Base-by-base conservation (phyloP, 2,797 vertebrate genomes). In the Masticophis lateralis region DNA sequence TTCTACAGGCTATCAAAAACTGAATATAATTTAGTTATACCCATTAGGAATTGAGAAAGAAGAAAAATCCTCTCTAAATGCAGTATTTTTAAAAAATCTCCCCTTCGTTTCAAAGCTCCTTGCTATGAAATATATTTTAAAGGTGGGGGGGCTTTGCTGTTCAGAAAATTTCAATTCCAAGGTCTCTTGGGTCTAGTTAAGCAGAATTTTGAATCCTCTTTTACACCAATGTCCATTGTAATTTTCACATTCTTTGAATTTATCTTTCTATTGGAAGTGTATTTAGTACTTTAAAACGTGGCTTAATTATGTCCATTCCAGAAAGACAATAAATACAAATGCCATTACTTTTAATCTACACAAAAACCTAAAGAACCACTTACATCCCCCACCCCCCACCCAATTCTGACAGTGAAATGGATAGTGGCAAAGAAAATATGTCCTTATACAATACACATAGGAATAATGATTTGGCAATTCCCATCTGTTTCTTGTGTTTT, bases 381-480 rank as follows among this genome's bases (percentile, higher is more conserved):
- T 37, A 37, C 37, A 37, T 2, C 37, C 18, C 5, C 18, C 18
- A 1, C 18, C 18, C 57, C 5, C 60, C 47, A n/a, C 12, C 55
- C 37, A 37, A 37, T 37, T 37, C 43, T 60, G 69, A 47, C 87
- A 89, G 56, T 61, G 79, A 86, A 89, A 89, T 92, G 69, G 56
- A 83, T n/a, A 37, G 28, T 37, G 27, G 56, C 43, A 61, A 57
- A 89, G 87, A 92, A 89, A 89, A 92, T 92, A 57, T 69, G 53
- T 69, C 14, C 25, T 59, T 92, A 47, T 88, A 92, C 25, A 56
- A 47, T 87, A 74, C 63, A 7, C 86, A 88, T 59, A 89, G 91
- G 61, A 92, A 92, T 89, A 89, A 89, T 88, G 55, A 92, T 88
- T 92, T 63, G 25, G 51, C 60, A 92, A 92, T 92, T 92, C 91